A percentile compares a stretch with the other conserved stretches of the same genome.
Conservation (phyloP, 2,113 vertebrate genomes). For the Oryctolagus cuniculus region DNA sequence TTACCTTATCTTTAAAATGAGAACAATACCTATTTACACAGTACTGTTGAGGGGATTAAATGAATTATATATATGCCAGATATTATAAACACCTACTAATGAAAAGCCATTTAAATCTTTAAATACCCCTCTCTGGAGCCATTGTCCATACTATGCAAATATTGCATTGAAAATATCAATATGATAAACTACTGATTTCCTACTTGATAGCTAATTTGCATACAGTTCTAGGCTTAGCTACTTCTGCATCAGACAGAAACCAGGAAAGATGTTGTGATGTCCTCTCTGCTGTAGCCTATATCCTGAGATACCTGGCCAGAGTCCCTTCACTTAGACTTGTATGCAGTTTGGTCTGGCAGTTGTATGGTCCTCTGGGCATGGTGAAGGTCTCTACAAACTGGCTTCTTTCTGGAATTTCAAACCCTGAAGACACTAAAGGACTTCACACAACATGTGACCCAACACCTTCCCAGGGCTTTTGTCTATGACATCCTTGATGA, state of each 20-base stretch:
- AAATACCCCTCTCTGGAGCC: background rate
- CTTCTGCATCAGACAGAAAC: background rate
- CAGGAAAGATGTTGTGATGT: background rate
- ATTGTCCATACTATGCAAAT: background rate
- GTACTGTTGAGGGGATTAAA: background rate
- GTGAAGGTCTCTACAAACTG: background rate
- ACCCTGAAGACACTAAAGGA: background rate
- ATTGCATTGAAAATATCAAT: background rate
- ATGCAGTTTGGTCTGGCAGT: background rate
- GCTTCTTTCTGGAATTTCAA: conserved; percentile 30
- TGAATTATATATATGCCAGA: conserved; percentile 33
- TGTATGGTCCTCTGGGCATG: background rate
- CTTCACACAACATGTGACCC: background rate
- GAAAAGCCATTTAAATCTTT: background rate
- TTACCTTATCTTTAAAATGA: conserved; percentile 53
- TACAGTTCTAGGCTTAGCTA: background rate
- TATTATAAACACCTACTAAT: background rate
- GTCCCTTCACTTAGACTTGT: background rate
- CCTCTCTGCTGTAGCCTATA: background rate
- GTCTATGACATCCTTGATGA: background rate
- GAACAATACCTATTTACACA: conserved; percentile 48
- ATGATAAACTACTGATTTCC: background rate
- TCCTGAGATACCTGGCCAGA: background rate
- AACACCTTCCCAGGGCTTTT: background rate
- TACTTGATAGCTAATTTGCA: background rate